A percentile compares a stretch with the other conserved stretches of the same genome.
These are phyloP conservation scores for Dryas iulia DNA, from an alignment of 1,140 invertebrate genomes.

Conservation along the genomic window DNA sequence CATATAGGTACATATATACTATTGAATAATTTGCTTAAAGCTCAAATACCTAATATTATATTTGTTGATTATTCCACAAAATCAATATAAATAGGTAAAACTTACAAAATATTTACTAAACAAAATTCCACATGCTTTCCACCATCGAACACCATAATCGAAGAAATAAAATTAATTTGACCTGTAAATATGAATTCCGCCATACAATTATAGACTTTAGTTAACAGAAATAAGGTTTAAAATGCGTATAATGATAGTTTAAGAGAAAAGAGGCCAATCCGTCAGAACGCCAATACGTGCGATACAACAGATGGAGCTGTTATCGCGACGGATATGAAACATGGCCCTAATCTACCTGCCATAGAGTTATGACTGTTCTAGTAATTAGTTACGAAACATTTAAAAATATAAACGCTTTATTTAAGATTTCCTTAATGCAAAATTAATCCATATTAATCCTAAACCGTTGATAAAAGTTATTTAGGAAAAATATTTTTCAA, in stretches of 20 bases:
- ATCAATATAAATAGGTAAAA: too few relatives aligned
- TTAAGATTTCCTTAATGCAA: too few relatives aligned
- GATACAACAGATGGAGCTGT: constrained; percentile 28
- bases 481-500: background rate
- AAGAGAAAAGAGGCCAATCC: constrained; percentile 15
- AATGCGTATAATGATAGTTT: background rate
- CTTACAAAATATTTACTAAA: too few relatives aligned
- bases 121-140: too few relatives aligned
- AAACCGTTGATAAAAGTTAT: background rate
- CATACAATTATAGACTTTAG: background rate
- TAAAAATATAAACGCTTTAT: too few relatives aligned
- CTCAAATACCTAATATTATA: too few relatives aligned
- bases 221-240: background rate
- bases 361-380: constrained; percentile 14
- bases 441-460: background rate
- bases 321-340: constrained; percentile 33
- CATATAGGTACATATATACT: too few relatives aligned
- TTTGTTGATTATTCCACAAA: too few relatives aligned
- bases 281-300: constrained; percentile 22
- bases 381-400: too few relatives aligned
- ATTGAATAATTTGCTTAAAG: too few relatives aligned
- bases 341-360: constrained; percentile 25
- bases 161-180: background rate
- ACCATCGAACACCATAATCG: background rate
- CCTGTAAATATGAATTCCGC: background rate